phyloP scores from a whole-genome alignment of 1,140 invertebrate species.

The Leptinotarsa undecemlineata region DNA sequence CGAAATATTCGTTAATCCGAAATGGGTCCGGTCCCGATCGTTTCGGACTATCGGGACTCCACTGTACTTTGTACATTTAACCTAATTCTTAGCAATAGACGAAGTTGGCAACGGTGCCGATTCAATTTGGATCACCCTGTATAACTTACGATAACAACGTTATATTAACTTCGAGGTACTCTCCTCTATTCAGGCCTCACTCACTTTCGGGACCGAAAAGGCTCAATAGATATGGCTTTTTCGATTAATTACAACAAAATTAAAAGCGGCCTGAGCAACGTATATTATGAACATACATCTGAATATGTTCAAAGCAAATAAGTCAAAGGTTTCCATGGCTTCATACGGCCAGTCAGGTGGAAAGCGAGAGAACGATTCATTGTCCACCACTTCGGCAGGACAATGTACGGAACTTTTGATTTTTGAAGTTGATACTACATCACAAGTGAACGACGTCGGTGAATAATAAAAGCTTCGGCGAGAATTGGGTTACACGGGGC shows the following conservation, averaged over 20 bases:
- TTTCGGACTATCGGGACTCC: too few relatives aligned
- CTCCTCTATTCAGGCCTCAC: background rate
- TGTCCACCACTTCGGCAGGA: constrained; percentile 14
- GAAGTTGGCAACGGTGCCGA: too few relatives aligned
- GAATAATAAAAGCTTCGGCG: background rate
- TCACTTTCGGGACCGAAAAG: background rate
- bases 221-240: constrained; percentile 24
- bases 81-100: too few relatives aligned
- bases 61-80: too few relatives aligned
- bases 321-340: constrained; percentile 28
- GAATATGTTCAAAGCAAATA: constrained; percentile 13
- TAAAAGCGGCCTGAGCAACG: constrained; percentile 16
- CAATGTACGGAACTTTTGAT: constrained; percentile 10
- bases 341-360: background rate
- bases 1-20: too few relatives aligned
- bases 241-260: constrained; percentile 29
- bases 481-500: constrained; percentile 6
- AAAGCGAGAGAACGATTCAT: constrained; percentile 5
- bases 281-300: constrained; percentile 24
- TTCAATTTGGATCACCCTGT: too few relatives aligned
- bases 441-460: constrained; percentile 9
- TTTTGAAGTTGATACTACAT: constrained; percentile 25
- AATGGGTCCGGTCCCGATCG: too few relatives aligned
- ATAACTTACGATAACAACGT: too few relatives aligned
- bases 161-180: background rate